Evolutionary conservation across 2,113 vertebrate species (phyloP), one percentile per base, ranked within the genome.

Genomic region (Amblyornis subalaris): DNA sequence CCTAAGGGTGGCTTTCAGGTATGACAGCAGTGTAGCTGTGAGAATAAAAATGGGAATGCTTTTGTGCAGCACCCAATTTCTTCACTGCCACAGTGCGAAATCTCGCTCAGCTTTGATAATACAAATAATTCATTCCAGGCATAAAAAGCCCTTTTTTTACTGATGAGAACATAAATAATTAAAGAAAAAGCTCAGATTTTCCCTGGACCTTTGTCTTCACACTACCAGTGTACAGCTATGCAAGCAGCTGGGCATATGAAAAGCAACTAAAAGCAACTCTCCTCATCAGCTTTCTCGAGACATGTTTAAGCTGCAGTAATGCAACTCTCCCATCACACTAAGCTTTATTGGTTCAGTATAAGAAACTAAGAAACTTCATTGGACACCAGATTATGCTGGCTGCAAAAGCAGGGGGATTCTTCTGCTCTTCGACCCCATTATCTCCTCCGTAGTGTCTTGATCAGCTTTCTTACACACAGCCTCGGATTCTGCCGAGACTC

Each of bases 341-440:
- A 98, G 97, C 98, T 97, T 98, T 98, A 98, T 91, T 98, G 97
- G 98, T 95, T 98, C 95, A 97, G 97, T 97, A 96, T 96, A 97
- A 98, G 96, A 98, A 98, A 98, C 98, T 97, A 98, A 98, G 97
- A 98, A 98, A 98, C 97, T 98, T 98, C 97, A 98, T 89, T 98
- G 95, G 98, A 98, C 98, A 98, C 97, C 97, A 98, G 98, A 99
- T 99, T 98, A 99, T 91, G 93, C 44, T 57, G 60, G 80, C 93
- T 62, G 97, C 80, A 96, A 97, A 98, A 90, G 95, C 19, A 4
- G 89, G 97, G 95, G 85, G 96, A 97, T 96, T 97, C 92, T 97
- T 96, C 97, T 96, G 93, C 97, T 98, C 90, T 98, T 96, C 75
- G 85, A 69, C 85, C 77, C 96, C 95, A 96, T 98, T 98, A 98